Percentiles rank a stretch among this genome's conserved stretches.
These are phyloP conservation scores for Drosophila kanekoi DNA, from an alignment of 2,888 invertebrate species.

Conservation along the genomic window DNA sequence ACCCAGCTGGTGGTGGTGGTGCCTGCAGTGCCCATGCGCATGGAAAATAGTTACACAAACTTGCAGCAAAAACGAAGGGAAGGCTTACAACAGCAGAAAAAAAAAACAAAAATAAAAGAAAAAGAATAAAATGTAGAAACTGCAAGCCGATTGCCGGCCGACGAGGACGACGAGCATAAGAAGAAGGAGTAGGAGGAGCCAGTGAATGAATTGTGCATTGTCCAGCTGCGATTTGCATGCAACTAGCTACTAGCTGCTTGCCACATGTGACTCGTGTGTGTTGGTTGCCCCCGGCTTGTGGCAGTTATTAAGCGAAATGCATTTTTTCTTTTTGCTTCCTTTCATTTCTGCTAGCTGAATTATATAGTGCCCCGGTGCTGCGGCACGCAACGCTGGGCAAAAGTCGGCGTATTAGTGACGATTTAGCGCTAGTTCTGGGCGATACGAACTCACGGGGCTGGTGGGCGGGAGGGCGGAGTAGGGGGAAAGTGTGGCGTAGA, in stretches of 20 bases:
- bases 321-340: slow-evolving; percentile 21
- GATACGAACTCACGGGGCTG: neutral
- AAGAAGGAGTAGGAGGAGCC: slow-evolving; percentile 50
- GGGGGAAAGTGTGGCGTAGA: neutral
- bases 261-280: slow-evolving; percentile 48
- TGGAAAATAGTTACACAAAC: slow-evolving; percentile 79
- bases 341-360: slow-evolving; percentile 44
- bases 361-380: slow-evolving; percentile 47
- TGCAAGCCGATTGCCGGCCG: slow-evolving; percentile 56
- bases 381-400: slow-evolving; percentile 70
- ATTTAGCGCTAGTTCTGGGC: slow-evolving; percentile 58
- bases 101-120: slow-evolving; percentile 30
- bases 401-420: slow-evolving; percentile 76
- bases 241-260: slow-evolving; percentile 20
- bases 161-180: slow-evolving; percentile 21
- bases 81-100: slow-evolving; percentile 40
- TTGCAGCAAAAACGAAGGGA: slow-evolving; percentile 50
- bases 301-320: slow-evolving; percentile 49
- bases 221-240: slow-evolving; percentile 64
- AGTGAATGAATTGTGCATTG: slow-evolving; percentile 60
- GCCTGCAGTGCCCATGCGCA: slow-evolving; percentile 78
- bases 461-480: accelerated
- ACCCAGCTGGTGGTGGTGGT: slow-evolving; percentile 57
- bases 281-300: slow-evolving; percentile 3
- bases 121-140: slow-evolving; percentile 49